Conservation (phyloP, 2,888 invertebrate species). For the Dryadula phaetusa region DNA sequence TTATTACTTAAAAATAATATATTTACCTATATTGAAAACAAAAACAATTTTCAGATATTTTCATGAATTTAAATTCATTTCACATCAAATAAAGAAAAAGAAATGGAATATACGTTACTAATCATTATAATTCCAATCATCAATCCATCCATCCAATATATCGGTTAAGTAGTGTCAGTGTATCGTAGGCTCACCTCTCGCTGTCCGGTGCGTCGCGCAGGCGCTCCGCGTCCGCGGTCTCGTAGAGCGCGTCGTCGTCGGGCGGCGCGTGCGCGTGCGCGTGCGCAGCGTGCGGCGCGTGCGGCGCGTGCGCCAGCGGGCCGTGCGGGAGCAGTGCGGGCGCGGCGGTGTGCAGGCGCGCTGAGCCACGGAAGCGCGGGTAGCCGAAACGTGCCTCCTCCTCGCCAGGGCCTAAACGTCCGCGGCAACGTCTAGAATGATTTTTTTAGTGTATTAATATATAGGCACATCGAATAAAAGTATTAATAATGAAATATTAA, state of each 20-base stretch:
- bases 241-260: slow-evolving; percentile 94
- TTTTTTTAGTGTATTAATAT: background rate
- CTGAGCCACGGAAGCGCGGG: slow-evolving; percentile 85
- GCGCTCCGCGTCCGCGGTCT: slow-evolving; percentile 91
- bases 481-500: too few species aligned
- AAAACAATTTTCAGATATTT: too few species aligned
- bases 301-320: slow-evolving; percentile 72
- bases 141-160: too few species aligned
- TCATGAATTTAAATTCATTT: too few species aligned
- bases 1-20: too few species aligned
- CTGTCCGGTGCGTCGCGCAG: slow-evolving; percentile 92
- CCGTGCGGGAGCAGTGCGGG: slow-evolving; percentile 74
- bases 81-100: too few species aligned
- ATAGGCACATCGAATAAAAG: background rate
- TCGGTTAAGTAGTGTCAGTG: too few species aligned
- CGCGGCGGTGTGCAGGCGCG: slow-evolving; percentile 69
- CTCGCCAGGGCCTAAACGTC: slow-evolving; percentile 76
- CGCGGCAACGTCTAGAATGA: slow-evolving; percentile 85
- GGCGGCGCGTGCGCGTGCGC: slow-evolving; percentile 74
- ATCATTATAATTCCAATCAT: too few species aligned
- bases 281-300: slow-evolving; percentile 69
- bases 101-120: too few species aligned
- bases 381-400: slow-evolving; percentile 91
- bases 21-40: too few species aligned
- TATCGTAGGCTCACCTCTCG: slow-evolving; percentile 90